Base-by-base conservation (phyloP, 2,113 vertebrate species). In the Arizona elegans region DNA sequence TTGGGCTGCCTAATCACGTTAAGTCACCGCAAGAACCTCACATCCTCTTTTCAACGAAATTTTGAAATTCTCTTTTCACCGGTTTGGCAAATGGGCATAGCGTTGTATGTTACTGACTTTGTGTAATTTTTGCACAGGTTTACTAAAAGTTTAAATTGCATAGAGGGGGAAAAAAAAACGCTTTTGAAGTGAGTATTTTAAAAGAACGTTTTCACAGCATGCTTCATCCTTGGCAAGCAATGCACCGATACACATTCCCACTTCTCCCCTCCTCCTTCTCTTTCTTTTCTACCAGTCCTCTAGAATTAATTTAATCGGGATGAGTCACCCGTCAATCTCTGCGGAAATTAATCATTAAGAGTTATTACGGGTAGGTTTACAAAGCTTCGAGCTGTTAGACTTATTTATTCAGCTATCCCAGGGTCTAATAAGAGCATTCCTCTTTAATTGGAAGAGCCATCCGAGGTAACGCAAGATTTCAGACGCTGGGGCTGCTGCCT, bases 131-230 rank as follows among this genome's bases (percentile, higher is more conserved):
- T 29, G 26, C 7, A 70, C n/a, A 65, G 38, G 26, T 21, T 70
- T 9, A 29, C 75, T 43, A 58, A 90, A 75, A 13, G 50, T 21
- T 58, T 90, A 9, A 43, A 23, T 90, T 19, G 2, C 92, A 90
- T 24, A 2, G 47, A 50, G 47, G 3, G 47, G 5, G 0, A 1
- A 50, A 50, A 10, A 93, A 93, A 24, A 43, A 43, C 0, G 0
- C 59, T 56, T 81, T 0, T 29, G 38, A 13, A 94, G 65, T n/a
- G 93, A 91, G 13, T 15, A 52, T 52, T 62, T 86, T 62, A 11
- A 91, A 93, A 53, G 24, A 88, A 58, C 91, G 26, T 94, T 43
- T 94, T 87, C 75, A 4, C 0, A 2, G 17, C 65, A 9, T 75
- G 94, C 9, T 88, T 89, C 8, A 0, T 91, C n/a, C 91, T 6